Base-by-base conservation (phyloP, 1,140 invertebrate genomes). In the Cydia amplana region DNA sequence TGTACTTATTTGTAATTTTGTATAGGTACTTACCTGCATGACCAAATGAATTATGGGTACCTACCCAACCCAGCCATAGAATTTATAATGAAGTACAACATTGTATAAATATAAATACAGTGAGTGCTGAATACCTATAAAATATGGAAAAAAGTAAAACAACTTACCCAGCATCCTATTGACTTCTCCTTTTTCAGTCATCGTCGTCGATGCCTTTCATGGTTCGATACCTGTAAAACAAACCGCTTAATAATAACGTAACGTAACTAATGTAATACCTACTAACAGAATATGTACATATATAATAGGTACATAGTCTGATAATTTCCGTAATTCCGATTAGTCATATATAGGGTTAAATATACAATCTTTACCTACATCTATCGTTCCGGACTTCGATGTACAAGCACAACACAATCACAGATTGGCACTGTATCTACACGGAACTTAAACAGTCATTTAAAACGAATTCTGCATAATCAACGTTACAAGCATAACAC, bases 151-250 rank as follows among this genome's bases (percentile, higher is more conserved):
- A 74, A 55, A 55, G 51, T 76, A 67, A 64, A 64, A 4, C 3
- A 43, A 88, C 89, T 91, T 73, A 92, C 91, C 91, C 85, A 92
- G 80, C 91, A 92, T 92, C 78, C 91, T 92, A 82, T 90, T 92
- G n/a, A 88, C 78, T 82, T 92, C 89, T 43, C 80, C 84, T 77
- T 90, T 90, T 80, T 92, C 91, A 92, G 88, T 92, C 91, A 92
- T 92, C 78, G 75, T 92, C 91, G 64, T 90, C 89, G 36, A 88
- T 78, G 76, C 86, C 85, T 86, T 89, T 91, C 89, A 92, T 92
- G 87, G 83, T 80, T 87, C 78, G 70, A 28, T 76, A 82, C 82
- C 89, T 91, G 87, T 65, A 40, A 78, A 85, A 75, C n/a, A 63
- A 73, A 63, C 60, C 49, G 78, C 80, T 83, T 80, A 73, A 55